phyloP scores from a whole-genome alignment of 2,797 vertebrate species.

The Lithobates sylvaticus region DNA sequence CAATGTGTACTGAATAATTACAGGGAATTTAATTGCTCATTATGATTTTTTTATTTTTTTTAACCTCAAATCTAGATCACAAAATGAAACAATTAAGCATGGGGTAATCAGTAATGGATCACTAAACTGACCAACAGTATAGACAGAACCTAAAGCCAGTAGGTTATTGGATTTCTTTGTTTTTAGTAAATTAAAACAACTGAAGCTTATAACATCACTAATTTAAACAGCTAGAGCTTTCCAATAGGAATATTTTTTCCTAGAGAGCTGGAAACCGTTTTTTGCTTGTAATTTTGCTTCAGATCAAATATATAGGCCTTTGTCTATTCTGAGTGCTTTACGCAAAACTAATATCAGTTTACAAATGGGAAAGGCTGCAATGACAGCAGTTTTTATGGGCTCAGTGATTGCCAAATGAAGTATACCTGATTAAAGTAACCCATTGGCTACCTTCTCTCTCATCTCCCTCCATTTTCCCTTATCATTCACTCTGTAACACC shows the following conservation, averaged over 20 bases:
- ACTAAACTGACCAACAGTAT: not conserved
- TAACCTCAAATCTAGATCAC: not conserved
- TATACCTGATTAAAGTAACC: not conserved
- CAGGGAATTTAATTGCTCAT: not conserved
- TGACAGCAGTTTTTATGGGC: not conserved
- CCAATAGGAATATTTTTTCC: conserved; percentile 3
- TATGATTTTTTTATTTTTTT: not conserved
- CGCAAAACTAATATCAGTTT: conserved; percentile 13
- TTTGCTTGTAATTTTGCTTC: not conserved
- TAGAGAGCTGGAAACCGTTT: not conserved
- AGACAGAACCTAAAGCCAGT: not conserved
- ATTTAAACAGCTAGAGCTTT: not conserved
- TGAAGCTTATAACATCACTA: conserved; percentile 11
- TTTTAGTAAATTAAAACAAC: conserved; percentile 13
- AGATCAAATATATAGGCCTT: not conserved
- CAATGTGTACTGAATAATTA: not conserved
- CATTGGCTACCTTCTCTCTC: too few species aligned
- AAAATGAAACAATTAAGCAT: not conserved
- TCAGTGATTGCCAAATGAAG: not conserved
- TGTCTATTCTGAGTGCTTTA: conserved; percentile 7
- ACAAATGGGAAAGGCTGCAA: not conserved
- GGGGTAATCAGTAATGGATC: conserved; percentile 4
- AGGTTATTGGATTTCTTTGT: conserved; percentile 17
- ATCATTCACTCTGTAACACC: too few species aligned
- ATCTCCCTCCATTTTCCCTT: too few species aligned